Percentiles rank a stretch among this genome's conserved stretches.
Evolutionary conservation across 2,113 vertebrate genomes (phyloP).

Genomic region (Scortum barcoo): DNA sequence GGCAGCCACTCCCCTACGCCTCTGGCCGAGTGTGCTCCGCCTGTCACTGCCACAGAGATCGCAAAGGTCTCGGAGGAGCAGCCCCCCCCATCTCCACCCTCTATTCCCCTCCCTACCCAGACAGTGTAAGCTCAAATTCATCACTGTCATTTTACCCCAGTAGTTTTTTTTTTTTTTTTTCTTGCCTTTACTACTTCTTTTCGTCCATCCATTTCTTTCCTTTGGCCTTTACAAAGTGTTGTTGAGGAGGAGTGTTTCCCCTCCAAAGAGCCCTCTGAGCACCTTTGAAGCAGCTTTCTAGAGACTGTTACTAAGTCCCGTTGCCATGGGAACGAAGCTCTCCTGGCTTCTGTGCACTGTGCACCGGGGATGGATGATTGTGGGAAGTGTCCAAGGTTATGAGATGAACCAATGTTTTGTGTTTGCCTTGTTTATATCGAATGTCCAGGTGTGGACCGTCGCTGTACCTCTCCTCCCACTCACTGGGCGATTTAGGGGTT

Average conservation of each 20-base stretch:
- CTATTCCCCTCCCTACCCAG: conserved; percentile 64
- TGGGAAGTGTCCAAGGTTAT: conserved; percentile 61
- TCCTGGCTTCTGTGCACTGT: conserved; percentile 42
- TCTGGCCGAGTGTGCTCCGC: conserved; percentile 30
- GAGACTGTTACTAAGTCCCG: conserved; percentile 73
- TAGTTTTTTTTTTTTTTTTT: conserved; percentile 14
- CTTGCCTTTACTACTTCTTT: conserved; percentile 34
- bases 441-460: conserved; percentile 66
- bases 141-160: background rate
- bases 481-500: conserved; percentile 48
- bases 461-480: conserved; percentile 46
- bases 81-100: conserved; percentile 56
- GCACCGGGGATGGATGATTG: conserved; percentile 42
- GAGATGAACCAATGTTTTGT: conserved; percentile 52
- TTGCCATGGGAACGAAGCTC: conserved; percentile 69
- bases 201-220: conserved; percentile 58
- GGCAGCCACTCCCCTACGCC: conserved; percentile 52
- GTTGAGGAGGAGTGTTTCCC: conserved; percentile 56
- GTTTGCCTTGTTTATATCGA: conserved; percentile 73
- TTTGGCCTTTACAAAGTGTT: conserved; percentile 68
- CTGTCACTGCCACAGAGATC: conserved; percentile 68
- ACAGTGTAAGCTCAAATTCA: conserved; percentile 52
- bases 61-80: conserved; percentile 66
- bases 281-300: conserved; percentile 73
- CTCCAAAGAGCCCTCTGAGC: conserved; percentile 73